Evolutionary conservation across 2,797 vertebrate genomes (phyloP), one percentile per base, ranked within the genome.

Genomic region (Typhlichthys eigenmanni): DNA sequence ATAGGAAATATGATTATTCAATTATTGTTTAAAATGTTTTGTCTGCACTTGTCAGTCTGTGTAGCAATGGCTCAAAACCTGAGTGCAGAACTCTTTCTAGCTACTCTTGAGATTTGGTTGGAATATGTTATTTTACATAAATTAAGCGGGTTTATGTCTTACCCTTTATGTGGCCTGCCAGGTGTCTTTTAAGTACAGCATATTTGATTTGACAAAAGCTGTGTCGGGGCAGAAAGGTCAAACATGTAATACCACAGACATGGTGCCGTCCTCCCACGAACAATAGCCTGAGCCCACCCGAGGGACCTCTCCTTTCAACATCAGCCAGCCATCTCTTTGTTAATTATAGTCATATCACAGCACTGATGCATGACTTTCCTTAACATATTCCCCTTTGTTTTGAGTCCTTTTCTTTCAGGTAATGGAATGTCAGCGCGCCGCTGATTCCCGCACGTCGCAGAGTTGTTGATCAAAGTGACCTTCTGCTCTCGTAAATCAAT

Each of bases 401-500:
- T 92, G 91, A 91, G 89, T 76, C 86, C 84, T 91, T 92, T 76
- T 86, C 87, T 87, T 76, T 92, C 90, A 87, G 92, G 92, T 95
- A 95, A 95, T 94, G 93, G 93, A 95, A 94, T 92, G 94, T 95
- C 95, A 95, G 92, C 86, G 91, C 68, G 69, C 80, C 88, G 89
- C 87, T 2, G 91, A 92, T 94, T 93, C 88, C 88, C 82, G 85
- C 82, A 84, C 88, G 92, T 92, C 78, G 88, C 91, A 81, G 86
- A 91, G 92, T 17, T 89, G 91, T 90, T 93, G 93, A 95, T 96
- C 93, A 95, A 96, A 96, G 94, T 95, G 93, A 95, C 95, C 94
- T 94, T 85, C 66, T 55, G 88, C 89, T 92, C 91, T 92, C 85
- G 91, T 93, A 93, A 96, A 96, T 97, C 93, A 94, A 95, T 95